Percentiles rank a stretch among this genome's conserved stretches.
These are phyloP conservation scores for Polietes domitor DNA, from an alignment of 2,888 invertebrate genomes.

Conservation along the genomic window DNA sequence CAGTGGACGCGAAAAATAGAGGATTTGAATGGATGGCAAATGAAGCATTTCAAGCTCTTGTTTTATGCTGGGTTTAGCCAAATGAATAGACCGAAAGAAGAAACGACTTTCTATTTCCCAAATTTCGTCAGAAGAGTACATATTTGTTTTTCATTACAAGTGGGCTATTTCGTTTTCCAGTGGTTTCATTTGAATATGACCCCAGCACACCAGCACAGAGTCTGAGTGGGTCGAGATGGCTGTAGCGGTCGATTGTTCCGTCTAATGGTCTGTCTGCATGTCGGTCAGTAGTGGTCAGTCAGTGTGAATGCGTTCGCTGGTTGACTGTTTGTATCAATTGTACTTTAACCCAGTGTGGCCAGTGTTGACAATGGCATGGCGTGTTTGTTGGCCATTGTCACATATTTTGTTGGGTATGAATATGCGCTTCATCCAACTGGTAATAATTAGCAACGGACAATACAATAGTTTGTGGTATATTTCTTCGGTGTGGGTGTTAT, in stretches of 20 bases:
- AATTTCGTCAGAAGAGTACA: neutral
- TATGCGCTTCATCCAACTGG: neutral
- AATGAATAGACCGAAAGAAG: neutral
- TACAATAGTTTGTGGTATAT: neutral
- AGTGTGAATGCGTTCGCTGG: neutral
- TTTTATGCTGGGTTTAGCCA: neutral
- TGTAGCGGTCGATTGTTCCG: neutral
- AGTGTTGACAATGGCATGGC: neutral
- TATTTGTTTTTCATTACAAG: constrained; percentile 10
- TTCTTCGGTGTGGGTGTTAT: neutral
- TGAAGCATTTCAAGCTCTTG: neutral
- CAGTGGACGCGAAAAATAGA: neutral
- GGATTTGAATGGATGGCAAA: neutral
- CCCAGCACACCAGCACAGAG: neutral
- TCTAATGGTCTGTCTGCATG: neutral
- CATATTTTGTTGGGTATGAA: neutral
- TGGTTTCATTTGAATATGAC: neutral
- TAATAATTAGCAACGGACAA: neutral
- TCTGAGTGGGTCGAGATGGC: neutral
- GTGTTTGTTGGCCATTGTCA: constrained; percentile 6
- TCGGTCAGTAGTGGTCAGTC: neutral
- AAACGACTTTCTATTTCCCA: constrained; percentile 13
- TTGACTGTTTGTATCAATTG: neutral
- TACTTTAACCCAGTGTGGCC: neutral
- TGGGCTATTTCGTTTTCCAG: neutral